These are phyloP conservation scores for Anabacerthia variegaticeps DNA, from an alignment of 2,797 vertebrate genomes.

Conservation along the genomic window DNA sequence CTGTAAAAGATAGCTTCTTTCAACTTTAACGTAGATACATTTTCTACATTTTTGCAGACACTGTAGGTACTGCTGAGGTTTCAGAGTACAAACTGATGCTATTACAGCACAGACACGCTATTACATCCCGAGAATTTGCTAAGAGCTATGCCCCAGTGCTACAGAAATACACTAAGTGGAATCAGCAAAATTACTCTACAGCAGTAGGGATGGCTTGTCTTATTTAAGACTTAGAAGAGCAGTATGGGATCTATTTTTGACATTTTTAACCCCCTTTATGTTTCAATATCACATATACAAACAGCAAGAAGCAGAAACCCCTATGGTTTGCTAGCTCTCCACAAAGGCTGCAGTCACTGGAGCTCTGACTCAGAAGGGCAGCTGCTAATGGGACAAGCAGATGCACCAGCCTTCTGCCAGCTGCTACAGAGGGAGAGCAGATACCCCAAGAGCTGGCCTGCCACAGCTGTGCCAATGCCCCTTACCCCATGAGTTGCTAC, in stretches of 20 bases:
- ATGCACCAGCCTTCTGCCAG: conserved; percentile 17
- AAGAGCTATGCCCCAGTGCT: background rate
- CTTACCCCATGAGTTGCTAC: background rate
- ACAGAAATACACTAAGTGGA: background rate
- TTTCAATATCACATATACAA: background rate
- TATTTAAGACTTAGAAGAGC: background rate
- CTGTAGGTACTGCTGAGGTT: background rate
- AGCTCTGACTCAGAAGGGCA: background rate
- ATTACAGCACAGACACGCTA: background rate
- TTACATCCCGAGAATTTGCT: background rate
- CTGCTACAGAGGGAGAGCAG: background rate
- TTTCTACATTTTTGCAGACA: background rate
- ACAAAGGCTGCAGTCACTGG: background rate
- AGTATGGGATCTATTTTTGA: background rate
- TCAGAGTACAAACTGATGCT: background rate
- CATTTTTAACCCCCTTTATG: fast-evolving
- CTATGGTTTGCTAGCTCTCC: background rate
- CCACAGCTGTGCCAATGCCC: background rate
- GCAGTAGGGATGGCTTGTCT: background rate
- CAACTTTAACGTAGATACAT: background rate
- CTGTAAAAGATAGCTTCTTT: background rate
- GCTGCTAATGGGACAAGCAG: background rate
- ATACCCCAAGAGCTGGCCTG: background rate
- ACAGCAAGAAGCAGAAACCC: background rate
- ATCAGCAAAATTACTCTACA: background rate